Evolutionary conservation across 1,140 invertebrate species (phyloP).

Genomic region (Cotesia glomerata): DNA sequence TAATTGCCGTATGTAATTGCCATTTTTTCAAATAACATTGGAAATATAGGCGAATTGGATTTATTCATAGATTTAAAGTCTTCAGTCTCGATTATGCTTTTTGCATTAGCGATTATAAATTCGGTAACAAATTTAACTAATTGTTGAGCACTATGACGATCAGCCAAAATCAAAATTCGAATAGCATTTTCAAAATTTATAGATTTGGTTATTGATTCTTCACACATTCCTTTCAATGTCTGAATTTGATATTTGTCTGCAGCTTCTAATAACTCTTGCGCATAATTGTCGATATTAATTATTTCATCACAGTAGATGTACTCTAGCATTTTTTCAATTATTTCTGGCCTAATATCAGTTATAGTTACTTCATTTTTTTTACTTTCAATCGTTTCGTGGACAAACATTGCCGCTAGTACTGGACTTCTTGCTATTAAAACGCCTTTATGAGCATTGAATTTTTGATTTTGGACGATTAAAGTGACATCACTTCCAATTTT

Average conservation of each 20-base stretch:
- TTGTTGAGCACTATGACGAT: no score
- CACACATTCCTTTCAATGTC: constrained; percentile 98
- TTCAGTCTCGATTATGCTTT: no score
- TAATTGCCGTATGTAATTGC: no score
- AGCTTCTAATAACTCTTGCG: constrained; percentile 94
- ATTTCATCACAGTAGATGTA: constrained; percentile 98
- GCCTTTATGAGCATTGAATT: constrained; percentile 97
- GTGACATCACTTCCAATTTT: constrained; percentile 97
- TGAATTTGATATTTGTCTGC: constrained; percentile 98
- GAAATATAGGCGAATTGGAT: no score
- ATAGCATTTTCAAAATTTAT: constrained; percentile 86
- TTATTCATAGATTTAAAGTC: no score
- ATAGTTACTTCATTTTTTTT: constrained; percentile 97
- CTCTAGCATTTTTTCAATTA: constrained; percentile 93
- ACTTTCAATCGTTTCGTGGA: constrained; percentile 98
- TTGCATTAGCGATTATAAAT: no score
- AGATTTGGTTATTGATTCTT: constrained; percentile 94
- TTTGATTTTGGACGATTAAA: constrained; percentile 85
- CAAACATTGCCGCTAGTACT: constrained; percentile 97
- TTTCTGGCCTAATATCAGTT: constrained; percentile 95
- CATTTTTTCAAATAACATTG: no score
- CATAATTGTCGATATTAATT: constrained; percentile 95
- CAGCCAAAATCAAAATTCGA: no score
- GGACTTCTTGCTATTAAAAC: constrained; percentile 76
- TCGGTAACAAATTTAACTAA: no score